Conservation (phyloP, 2,797 vertebrate species). For the Acanthis flammea region DNA sequence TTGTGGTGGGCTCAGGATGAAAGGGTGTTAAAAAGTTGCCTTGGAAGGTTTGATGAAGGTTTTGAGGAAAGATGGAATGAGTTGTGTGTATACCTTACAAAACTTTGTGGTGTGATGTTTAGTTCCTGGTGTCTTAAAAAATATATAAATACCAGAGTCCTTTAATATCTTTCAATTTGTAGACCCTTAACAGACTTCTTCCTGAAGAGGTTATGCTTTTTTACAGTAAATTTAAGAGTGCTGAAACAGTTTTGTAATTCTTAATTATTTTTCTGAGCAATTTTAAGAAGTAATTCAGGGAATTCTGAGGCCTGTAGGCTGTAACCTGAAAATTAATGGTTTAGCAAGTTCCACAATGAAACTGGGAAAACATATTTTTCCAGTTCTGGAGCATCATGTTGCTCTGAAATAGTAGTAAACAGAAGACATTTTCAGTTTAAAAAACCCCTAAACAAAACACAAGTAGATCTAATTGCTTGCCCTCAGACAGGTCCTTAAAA, state of each 20-base stretch:
- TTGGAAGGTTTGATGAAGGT: background rate
- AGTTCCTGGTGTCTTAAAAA: background rate
- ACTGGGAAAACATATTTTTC: background rate
- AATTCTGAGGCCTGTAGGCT: background rate
- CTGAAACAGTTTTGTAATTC: background rate
- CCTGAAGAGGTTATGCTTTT: background rate
- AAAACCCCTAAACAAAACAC: background rate
- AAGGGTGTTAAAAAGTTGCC: background rate
- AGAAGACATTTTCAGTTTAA: background rate
- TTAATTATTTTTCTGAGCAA: background rate
- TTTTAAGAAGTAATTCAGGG: background rate
- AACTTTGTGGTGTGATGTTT: background rate
- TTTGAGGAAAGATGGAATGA: background rate
- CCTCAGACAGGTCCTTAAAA: background rate
- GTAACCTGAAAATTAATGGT: background rate
- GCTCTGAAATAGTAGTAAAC: background rate
- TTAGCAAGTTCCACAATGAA: background rate
- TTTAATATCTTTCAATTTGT: background rate
- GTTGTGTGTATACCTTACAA: background rate
- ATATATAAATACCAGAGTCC: background rate
- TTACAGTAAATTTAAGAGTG: background rate
- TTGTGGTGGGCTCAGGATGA: background rate
- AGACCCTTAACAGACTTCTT: background rate
- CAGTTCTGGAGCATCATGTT: background rate
- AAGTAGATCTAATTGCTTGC: background rate